These are phyloP conservation scores for Leuctra nigra DNA, from an alignment of 2,888 invertebrate genomes.

Conservation along the genomic window DNA sequence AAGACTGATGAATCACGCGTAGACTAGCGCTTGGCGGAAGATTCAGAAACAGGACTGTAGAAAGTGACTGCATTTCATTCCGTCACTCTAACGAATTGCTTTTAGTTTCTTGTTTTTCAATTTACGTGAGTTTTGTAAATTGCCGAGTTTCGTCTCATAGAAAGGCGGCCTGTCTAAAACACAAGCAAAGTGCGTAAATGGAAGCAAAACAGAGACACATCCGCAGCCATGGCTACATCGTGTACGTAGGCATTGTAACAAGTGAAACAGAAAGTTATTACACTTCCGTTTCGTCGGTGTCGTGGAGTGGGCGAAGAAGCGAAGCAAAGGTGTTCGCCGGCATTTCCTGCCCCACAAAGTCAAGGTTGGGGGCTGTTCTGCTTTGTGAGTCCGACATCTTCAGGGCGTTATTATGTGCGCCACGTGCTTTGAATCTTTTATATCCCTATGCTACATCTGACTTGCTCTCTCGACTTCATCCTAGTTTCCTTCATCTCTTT, in stretches of 20 bases:
- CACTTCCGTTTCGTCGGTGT: conserved; percentile 4
- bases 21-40: no score
- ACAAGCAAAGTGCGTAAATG: background rate
- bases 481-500: conserved; percentile 14
- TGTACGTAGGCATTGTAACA: background rate
- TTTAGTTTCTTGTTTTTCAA: no score
- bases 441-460: background rate
- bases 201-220: background rate
- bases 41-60: no score
- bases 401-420: conserved; percentile 18
- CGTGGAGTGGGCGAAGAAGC: background rate
- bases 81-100: no score
- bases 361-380: conserved; percentile 17
- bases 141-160: background rate
- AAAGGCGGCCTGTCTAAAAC: no score
- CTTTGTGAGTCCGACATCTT: conserved; percentile 16
- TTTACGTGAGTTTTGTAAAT: background rate
- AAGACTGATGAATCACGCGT: no score
- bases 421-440: conserved; percentile 17
- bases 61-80: no score
- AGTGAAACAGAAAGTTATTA: conserved; percentile 3
- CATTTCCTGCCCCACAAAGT: conserved; percentile 13
- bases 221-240: background rate
- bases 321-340: background rate
- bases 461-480: background rate